These are phyloP conservation scores for Kuschelorhynchus macadamiae DNA, from an alignment of 2,888 invertebrate genomes.

Conservation along the genomic window DNA sequence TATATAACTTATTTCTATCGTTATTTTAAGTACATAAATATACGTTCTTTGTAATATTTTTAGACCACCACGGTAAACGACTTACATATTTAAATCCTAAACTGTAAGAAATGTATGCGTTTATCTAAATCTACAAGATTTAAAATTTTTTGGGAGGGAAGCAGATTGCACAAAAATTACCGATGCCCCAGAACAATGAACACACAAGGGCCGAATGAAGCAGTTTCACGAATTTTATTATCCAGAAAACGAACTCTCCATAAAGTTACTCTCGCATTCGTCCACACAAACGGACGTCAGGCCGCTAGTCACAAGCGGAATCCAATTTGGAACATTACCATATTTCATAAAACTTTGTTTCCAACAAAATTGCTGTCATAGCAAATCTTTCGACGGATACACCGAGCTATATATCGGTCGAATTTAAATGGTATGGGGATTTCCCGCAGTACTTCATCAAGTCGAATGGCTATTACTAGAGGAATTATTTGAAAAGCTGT, in stretches of 20 bases:
- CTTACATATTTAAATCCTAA: no score
- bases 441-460: slow-evolving; percentile 2
- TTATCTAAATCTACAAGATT: no score
- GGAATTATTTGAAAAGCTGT: neutral
- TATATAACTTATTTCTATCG: no score
- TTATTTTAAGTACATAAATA: no score
- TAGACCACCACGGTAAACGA: no score
- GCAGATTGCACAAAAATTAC: no score
- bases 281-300: slow-evolving; percentile 54
- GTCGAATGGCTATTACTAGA: neutral
- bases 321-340: slow-evolving; percentile 65
- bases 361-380: slow-evolving; percentile 56
- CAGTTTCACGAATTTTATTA: neutral
- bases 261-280: slow-evolving; percentile 8
- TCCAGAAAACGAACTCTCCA: neutral
- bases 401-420: slow-evolving; percentile 14
- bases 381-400: slow-evolving; percentile 26
- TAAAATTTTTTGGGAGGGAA: no score
- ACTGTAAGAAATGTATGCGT: no score
- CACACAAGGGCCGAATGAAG: no score
- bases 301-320: slow-evolving; percentile 56
- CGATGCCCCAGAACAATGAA: no score
- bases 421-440: slow-evolving; percentile 29
- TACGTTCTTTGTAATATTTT: no score
- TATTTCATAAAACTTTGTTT: slow-evolving; percentile 66